phyloP scores from a whole-genome alignment of 2,113 vertebrate genomes.

The Cavia porcellus region DNA sequence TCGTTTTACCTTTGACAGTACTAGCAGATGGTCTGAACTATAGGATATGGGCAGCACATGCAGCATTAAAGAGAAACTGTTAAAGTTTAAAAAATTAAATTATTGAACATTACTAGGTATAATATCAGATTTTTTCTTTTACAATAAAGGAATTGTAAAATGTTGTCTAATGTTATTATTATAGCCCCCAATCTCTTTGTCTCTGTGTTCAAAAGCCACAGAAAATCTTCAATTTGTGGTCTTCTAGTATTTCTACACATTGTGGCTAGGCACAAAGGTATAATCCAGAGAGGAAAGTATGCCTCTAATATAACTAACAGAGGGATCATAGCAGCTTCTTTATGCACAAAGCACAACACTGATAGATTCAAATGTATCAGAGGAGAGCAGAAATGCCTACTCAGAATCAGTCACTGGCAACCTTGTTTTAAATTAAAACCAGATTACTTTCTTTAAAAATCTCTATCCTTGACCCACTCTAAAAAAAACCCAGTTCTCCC shows the following conservation, averaged over 20 bases:
- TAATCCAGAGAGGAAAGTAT: not conserved
- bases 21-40: not conserved
- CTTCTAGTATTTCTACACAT: slow-evolving; percentile 19
- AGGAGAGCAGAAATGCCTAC: not conserved
- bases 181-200: not conserved
- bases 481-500: not conserved
- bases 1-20: not conserved
- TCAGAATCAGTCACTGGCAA: not conserved
- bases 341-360: not conserved
- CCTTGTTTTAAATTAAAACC: slow-evolving; percentile 10
- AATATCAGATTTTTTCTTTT: slow-evolving; percentile 14
- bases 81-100: not conserved
- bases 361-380: not conserved
- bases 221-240: not conserved
- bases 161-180: not conserved
- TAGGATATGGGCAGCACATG: not conserved
- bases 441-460: not conserved
- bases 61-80: not conserved
- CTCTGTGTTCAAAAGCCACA: slow-evolving; percentile 9
- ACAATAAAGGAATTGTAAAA: not conserved
- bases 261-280: not conserved
- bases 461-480: not conserved
- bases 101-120: not conserved
- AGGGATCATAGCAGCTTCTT: not conserved
- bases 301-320: not conserved